Percentiles rank a stretch among this genome's conserved stretches.
These are phyloP conservation scores for Drosophila anomalata DNA, from an alignment of 2,888 invertebrate genomes.

Conservation along the genomic window DNA sequence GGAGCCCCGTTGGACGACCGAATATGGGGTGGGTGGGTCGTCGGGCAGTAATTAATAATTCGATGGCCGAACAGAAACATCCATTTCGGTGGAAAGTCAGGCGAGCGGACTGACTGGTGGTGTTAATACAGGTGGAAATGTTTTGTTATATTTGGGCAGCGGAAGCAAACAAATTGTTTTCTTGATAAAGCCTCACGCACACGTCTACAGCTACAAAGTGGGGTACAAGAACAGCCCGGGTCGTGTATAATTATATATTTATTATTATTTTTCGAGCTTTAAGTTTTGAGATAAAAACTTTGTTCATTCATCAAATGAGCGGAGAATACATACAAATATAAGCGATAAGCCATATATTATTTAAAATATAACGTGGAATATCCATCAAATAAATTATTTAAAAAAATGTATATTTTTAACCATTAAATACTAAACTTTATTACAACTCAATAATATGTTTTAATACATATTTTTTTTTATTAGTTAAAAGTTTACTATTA, in stretches of 20 bases:
- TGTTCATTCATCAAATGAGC: too few species aligned
- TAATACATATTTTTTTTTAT: neutral
- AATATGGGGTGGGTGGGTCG: constrained; percentile 15
- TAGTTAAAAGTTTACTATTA: neutral
- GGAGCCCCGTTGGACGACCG: neutral
- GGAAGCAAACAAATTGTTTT: constrained; percentile 54
- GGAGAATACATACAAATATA: too few species aligned
- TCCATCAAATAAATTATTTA: too few species aligned
- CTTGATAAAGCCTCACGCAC: constrained; percentile 56
- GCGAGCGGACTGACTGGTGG: constrained; percentile 15
- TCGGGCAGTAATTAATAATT: constrained; percentile 46
- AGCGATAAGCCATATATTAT: too few species aligned
- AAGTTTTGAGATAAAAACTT: too few species aligned
- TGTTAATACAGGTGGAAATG: constrained; percentile 39
- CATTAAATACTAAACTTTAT: too few species aligned
- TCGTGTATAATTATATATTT: too few species aligned
- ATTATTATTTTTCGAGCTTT: too few species aligned
- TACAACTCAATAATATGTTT: neutral
- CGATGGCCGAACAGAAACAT: constrained; percentile 28
- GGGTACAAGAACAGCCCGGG: neutral
- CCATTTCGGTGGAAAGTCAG: constrained; percentile 54
- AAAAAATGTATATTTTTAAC: too few species aligned
- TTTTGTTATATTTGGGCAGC: constrained; percentile 48
- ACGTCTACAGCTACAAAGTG: neutral
- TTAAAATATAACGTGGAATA: too few species aligned